phyloP scores from a whole-genome alignment of 2,113 vertebrate species.

The Hippocampus abdominalis region DNA sequence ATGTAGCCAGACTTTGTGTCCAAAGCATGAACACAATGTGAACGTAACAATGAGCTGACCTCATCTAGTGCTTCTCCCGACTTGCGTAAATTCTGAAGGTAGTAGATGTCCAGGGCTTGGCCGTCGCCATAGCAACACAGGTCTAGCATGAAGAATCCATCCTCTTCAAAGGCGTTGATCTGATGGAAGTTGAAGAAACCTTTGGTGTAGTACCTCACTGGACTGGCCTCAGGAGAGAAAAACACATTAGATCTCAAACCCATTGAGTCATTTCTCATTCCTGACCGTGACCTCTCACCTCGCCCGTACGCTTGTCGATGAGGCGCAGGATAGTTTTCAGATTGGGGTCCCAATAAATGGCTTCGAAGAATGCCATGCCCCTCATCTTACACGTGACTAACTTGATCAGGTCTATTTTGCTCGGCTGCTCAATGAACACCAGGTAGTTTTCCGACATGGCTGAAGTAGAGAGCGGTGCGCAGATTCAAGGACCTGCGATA shows the following conservation, averaged over 20 bases:
- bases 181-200: constrained; percentile 85
- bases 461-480: constrained; percentile 43
- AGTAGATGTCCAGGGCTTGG: constrained; percentile 70
- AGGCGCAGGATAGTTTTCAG: constrained; percentile 83
- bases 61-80: constrained; percentile 80
- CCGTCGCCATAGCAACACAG: constrained; percentile 84
- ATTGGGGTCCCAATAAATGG: constrained; percentile 86
- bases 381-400: constrained; percentile 77
- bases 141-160: constrained; percentile 83
- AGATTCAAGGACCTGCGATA: too few relatives aligned
- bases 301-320: constrained; percentile 82
- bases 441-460: constrained; percentile 93
- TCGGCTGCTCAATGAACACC: constrained; percentile 88
- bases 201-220: constrained; percentile 74
- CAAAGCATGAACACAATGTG: background rate
- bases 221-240: constrained; percentile 68
- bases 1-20: too few relatives aligned
- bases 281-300: constrained; percentile 64
- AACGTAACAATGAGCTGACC: constrained; percentile 60
- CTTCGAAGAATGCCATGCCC: constrained; percentile 73
- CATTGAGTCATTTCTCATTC: background rate
- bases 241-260: background rate
- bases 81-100: constrained; percentile 83
- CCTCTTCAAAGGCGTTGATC: constrained; percentile 91
- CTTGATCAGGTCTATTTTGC: constrained; percentile 84